Percentiles rank a stretch among this genome's conserved stretches.
phyloP scores from a whole-genome alignment of 2,797 vertebrate genomes.

The Mionectes olivaceus region DNA sequence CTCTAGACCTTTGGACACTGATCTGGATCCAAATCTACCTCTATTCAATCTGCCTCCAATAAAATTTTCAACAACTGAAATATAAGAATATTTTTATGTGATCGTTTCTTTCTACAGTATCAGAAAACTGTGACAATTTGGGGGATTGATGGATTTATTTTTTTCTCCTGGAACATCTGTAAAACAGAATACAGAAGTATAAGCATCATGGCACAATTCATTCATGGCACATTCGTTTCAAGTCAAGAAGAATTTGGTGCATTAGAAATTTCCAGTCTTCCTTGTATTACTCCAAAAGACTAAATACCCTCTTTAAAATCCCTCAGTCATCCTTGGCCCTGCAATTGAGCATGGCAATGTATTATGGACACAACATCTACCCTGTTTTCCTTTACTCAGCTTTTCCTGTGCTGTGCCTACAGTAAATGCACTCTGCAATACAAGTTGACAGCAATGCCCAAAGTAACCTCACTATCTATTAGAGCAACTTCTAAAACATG shows the following conservation, averaged over 20 bases:
- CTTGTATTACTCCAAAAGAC: neutral
- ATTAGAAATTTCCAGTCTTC: neutral
- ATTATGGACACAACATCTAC: neutral
- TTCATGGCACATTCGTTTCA: neutral
- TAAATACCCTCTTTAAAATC: neutral
- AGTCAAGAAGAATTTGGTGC: neutral
- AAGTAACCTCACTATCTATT: slow-evolving; percentile 23
- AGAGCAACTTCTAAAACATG: slow-evolving; percentile 22
- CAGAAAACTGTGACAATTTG: neutral
- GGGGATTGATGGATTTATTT: neutral
- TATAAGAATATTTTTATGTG: neutral
- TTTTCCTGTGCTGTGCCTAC: neutral
- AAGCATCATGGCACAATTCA: neutral
- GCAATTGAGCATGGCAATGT: neutral
- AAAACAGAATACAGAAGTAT: neutral
- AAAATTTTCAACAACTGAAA: neutral
- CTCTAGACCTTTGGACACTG: neutral
- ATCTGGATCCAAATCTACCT: neutral
- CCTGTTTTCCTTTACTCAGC: neutral
- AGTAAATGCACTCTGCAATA: neutral
- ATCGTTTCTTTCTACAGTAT: neutral
- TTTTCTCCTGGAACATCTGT: neutral
- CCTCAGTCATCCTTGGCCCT: neutral
- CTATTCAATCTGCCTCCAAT: neutral
- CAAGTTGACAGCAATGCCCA: neutral